These are phyloP conservation scores for Prochilodus magdalenae DNA, from an alignment of 2,113 vertebrate species.

Conservation along the genomic window DNA sequence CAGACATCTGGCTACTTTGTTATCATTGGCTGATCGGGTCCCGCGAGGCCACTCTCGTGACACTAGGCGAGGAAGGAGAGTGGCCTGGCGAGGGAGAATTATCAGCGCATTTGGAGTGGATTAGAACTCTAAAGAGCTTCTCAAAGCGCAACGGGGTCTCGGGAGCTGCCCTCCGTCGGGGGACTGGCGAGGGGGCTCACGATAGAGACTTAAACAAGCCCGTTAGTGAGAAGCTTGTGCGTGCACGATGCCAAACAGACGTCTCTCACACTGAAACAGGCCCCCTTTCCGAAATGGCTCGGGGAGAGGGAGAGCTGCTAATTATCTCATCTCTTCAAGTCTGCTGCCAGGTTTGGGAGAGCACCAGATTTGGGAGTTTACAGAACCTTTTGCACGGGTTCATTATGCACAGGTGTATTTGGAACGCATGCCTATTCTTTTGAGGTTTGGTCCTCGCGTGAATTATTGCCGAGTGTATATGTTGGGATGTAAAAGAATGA, in stretches of 20 bases:
- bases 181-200: conserved; percentile 42
- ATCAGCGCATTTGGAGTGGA: conserved; percentile 91
- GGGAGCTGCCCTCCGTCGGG: conserved; percentile 68
- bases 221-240: conserved; percentile 35
- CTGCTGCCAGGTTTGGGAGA: conserved; percentile 66
- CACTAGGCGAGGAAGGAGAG: conserved; percentile 88
- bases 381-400: conserved; percentile 52
- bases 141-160: conserved; percentile 87
- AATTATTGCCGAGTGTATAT: not conserved
- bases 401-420: conserved; percentile 38
- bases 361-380: conserved; percentile 55
- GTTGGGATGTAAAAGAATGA: not conserved
- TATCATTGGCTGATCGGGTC: conserved; percentile 99
- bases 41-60: conserved; percentile 92
- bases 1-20: conserved; percentile 99
- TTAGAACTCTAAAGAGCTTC: conserved; percentile 87
- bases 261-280: conserved; percentile 15
- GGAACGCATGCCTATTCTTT: conserved; percentile 4
- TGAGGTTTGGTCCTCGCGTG: conserved; percentile 26
- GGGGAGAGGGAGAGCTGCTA: conserved; percentile 51
- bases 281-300: conserved; percentile 26
- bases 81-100: conserved; percentile 96
- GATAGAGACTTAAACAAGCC: conserved; percentile 62
- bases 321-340: conserved; percentile 61
- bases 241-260: conserved; percentile 43